Base-by-base conservation (phyloP, 1,140 invertebrate genomes). In the Aphidius ervi region DNA sequence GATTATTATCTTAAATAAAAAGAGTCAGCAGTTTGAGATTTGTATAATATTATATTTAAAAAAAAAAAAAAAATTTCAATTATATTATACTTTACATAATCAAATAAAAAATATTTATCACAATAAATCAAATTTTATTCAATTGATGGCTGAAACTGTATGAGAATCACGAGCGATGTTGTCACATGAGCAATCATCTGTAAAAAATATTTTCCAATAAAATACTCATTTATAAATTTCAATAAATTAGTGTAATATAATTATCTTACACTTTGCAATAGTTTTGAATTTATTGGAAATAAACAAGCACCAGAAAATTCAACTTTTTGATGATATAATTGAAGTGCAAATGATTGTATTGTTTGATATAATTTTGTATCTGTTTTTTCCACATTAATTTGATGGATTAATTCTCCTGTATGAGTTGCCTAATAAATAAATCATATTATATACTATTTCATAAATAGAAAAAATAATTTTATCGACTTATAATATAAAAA, bases 321-420 rank as follows among this genome's bases (percentile, higher is more conserved):
- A 16, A 63, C 40, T 53, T 63, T 63, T 31, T 63, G 61, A 47
- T 63, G 61, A 58, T 63, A 56, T 23, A 58, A 46, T 50, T 63
- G 61, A 6, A 63, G 46, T 9, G 61, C 53, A 23, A 63, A 55
- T n/a, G 61, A 58, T 41, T 40, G 58, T 46, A 63, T 43, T n/a
- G 20, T 16, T 16, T 16, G 16, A 16, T 16, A 16, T 16, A 16
- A 16, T 16, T 16, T 16, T 16, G 16, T 16, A 10, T 63, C 61
- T 1, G 39, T 55, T n/a, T 46, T 58, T 16, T 58, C 56, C 2
- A 58, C 45, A 53, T 53, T 48, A 55, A 63, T 63, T 53, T 58
- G 50, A 46, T 63, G 61, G n/a, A 63, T 63, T 42, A 63, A 55
- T 55, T 58, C 48, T 5, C 61, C 61, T n/a, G 56, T 47, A 46